These are phyloP conservation scores for Zaprionus kolodkinae DNA, from an alignment of 1,140 invertebrate genomes.

Conservation along the genomic window DNA sequence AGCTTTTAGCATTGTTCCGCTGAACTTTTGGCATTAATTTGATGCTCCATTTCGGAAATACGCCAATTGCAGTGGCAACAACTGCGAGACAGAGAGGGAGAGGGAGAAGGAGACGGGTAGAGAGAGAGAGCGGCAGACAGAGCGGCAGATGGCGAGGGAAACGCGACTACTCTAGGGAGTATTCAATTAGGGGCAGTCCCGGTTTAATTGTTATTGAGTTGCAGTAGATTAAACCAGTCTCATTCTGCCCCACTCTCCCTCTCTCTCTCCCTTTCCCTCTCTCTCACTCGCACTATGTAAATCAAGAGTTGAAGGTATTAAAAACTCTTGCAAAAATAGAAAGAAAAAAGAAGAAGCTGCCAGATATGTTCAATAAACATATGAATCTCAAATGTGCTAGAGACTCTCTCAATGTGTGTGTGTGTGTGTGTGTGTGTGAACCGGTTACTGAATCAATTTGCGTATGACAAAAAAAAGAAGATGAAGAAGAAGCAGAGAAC, in stretches of 20 bases:
- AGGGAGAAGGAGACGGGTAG: too few species aligned
- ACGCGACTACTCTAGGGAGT: neutral
- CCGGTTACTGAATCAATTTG: constrained; percentile 51
- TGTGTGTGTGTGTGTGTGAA: constrained; percentile 12
- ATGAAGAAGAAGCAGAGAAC: constrained; percentile 36
- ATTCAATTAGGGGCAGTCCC: neutral
- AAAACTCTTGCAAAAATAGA: constrained; percentile 11
- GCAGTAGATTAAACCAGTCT: neutral
- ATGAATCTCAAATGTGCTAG: constrained; percentile 14
- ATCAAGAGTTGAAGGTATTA: neutral
- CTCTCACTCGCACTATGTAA: constrained; percentile 16
- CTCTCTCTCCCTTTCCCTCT: too few species aligned
- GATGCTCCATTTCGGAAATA: constrained; percentile 40
- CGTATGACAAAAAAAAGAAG: constrained; percentile 32
- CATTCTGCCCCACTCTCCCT: neutral
- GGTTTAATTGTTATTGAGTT: constrained; percentile 3
- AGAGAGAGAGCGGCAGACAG: too few species aligned
- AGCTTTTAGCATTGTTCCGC: constrained; percentile 45
- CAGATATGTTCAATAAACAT: constrained; percentile 40
- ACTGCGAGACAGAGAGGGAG: neutral
- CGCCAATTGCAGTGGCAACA: constrained; percentile 32
- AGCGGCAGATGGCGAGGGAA: too few species aligned
- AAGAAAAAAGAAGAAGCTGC: constrained; percentile 38
- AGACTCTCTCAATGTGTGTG: neutral
- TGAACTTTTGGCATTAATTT: constrained; percentile 47